Percentiles rank a stretch among this genome's conserved stretches.
Conservation (phyloP, 2,888 invertebrate species). For the Lordiphosa andalusiaca region DNA sequence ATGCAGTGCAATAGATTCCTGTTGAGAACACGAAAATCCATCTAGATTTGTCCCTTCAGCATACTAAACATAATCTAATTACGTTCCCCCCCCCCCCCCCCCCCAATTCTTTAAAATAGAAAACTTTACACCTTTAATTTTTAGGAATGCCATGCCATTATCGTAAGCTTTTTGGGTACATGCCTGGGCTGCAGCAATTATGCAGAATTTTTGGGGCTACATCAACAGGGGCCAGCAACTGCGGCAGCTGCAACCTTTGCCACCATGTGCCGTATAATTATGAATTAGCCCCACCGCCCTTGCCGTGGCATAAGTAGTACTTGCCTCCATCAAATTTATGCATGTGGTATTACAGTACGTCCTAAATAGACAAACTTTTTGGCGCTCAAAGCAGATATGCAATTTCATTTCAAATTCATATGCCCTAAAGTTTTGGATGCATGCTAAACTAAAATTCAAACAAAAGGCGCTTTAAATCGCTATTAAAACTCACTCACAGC, state of each 20-base stretch:
- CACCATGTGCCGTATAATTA: slow-evolving; percentile 16
- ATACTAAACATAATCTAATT: too few relatives aligned
- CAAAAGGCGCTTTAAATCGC: slow-evolving; percentile 54
- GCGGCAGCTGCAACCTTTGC: slow-evolving; percentile 33
- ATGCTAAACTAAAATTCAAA: slow-evolving; percentile 51
- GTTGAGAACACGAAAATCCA: too few relatives aligned
- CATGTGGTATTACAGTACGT: not conserved
- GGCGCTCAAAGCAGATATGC: slow-evolving; percentile 43
- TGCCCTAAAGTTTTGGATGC: slow-evolving; percentile 46
- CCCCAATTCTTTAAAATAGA: too few relatives aligned
- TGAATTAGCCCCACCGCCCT: slow-evolving; percentile 5
- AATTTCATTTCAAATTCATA: slow-evolving; percentile 61
- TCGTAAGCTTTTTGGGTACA: slow-evolving; percentile 14
- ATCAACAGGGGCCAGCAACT: slow-evolving; percentile 9
- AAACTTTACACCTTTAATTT: too few relatives aligned
- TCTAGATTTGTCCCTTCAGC: too few relatives aligned
- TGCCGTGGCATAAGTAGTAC: slow-evolving; percentile 8
- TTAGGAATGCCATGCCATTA: not conserved
- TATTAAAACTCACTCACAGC: slow-evolving; percentile 49
- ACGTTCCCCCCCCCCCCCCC: too few relatives aligned
- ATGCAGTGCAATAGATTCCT: too few relatives aligned
- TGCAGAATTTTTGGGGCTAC: slow-evolving; percentile 20
- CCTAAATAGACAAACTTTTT: slow-evolving; percentile 37
- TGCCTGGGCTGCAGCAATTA: slow-evolving; percentile 22
- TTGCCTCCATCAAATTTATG: slow-evolving; percentile 18